A percentile compares a stretch with the other conserved stretches of the same genome.
phyloP scores from a whole-genome alignment of 1,140 invertebrate genomes.

The Aphelenchoides fujianensis region DNA sequence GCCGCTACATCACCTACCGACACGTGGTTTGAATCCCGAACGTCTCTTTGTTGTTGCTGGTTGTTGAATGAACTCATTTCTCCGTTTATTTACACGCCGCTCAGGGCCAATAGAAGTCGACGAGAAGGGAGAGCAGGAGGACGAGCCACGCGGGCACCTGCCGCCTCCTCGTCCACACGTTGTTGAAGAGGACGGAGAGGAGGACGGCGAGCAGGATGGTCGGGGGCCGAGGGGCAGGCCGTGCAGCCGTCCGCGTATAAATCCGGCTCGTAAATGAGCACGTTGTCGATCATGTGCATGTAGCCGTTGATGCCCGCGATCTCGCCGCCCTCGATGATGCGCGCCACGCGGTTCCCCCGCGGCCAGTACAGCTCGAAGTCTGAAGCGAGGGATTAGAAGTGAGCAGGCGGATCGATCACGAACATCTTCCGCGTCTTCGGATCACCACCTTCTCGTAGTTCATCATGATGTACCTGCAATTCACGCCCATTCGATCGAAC shows the following conservation, averaged over 20 bases:
- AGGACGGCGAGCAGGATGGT: constrained; percentile 22
- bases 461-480: constrained; percentile 53
- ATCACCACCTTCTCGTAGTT: constrained; percentile 62
- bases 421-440: constrained; percentile 58
- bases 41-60: not conserved
- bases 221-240: not conserved
- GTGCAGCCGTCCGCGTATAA: constrained; percentile 30
- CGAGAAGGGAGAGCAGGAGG: not conserved
- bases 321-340: constrained; percentile 59
- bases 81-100: constrained; percentile 1
- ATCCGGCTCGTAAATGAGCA: constrained; percentile 53
- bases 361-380: constrained; percentile 62
- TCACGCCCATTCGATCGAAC: not conserved
- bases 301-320: constrained; percentile 62
- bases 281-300: constrained; percentile 54
- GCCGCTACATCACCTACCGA: constrained; percentile 95
- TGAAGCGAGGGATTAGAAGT: constrained; percentile 32
- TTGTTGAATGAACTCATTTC: not conserved
- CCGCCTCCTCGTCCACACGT: not conserved
- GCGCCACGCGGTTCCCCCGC: constrained; percentile 57
- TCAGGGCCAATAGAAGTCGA: constrained; percentile 9
- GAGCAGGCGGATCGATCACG: constrained; percentile 9
- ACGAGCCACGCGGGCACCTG: not conserved
- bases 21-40: constrained; percentile 25
- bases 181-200: constrained; percentile 4